Base-by-base conservation (phyloP, 2,797 vertebrate genomes). In the Micropoecilia bifurca region DNA sequence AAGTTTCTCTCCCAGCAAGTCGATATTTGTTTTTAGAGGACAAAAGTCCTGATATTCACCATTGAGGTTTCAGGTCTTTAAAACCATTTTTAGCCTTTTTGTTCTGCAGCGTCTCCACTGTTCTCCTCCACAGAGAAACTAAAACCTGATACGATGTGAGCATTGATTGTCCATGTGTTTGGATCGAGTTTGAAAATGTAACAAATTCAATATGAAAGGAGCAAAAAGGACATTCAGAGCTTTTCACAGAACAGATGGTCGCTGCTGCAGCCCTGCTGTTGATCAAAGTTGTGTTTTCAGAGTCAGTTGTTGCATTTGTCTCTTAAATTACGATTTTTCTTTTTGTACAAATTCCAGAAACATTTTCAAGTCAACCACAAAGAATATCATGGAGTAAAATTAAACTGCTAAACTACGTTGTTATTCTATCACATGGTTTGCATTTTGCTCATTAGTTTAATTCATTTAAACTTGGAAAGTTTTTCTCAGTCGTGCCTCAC, bases 21-120 rank as follows among this genome's bases (percentile, higher is more conserved):
- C 79, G 36, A 39, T 43, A 73, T 25, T 20, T 7, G 48, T 66
- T 45, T 78, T 2, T 55, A 75, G 22, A 25, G 22, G 41, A 43
- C 50, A 33, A 73, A 45, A 85, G 61, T n/a, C 47, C 22, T 59
- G 77, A 83, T 85, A 77, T 78, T 83, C 63, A 84, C 39, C 63
- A 80, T 66, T 50, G 66, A 86, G 61, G 76, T 72, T 81, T 79
- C 6, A 25, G 71, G 81, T 90, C 74, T 85, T 88, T 86, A 82
- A 81, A 86, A 76, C 72, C 39, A 68, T 84, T 80, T 88, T 79
- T 79, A 22, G 47, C 22, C n/a, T 7, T 6, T 82, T 76, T 9
- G 68, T 75, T 6, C 25, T 59, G 28, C 1, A 1, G 48, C 18
- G 59, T 79, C 68, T 20, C 0, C 18, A 13, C 36, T 71, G 68